A percentile compares a stretch with the other conserved stretches of the same genome.
Evolutionary conservation across 2,888 invertebrate genomes (phyloP).

Genomic region (Aphodius sticticus): DNA sequence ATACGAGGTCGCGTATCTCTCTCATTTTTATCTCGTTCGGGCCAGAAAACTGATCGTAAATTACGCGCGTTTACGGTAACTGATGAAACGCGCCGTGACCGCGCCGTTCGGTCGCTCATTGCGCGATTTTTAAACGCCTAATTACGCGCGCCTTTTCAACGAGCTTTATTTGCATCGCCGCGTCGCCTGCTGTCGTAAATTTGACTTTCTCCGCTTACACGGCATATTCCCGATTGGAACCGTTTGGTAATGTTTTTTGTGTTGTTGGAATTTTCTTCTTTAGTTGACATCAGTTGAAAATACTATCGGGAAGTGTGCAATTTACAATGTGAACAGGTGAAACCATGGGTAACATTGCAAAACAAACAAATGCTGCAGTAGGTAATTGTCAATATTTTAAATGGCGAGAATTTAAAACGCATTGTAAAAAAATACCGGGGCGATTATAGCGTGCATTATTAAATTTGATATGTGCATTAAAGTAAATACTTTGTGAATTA

Average conservation of each 20-base stretch:
- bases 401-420: no score
- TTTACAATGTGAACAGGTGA: neutral
- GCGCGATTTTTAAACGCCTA: neutral
- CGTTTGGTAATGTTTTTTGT: neutral
- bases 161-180: neutral
- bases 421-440: no score
- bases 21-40: neutral
- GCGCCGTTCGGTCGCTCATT: neutral
- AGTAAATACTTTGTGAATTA: no score
- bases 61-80: neutral
- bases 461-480: no score
- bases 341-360: neutral
- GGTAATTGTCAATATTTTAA: no score
- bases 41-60: conserved; percentile 4
- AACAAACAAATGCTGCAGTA: neutral
- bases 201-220: neutral
- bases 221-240: neutral
- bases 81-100: neutral
- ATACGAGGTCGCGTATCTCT: neutral
- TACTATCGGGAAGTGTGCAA: neutral
- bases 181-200: neutral
- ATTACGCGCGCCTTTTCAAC: neutral
- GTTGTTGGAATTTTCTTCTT: neutral
- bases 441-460: no score
- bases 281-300: neutral